Base-by-base conservation (phyloP, 2,888 invertebrate genomes). In the Eupithecia vulgata region DNA sequence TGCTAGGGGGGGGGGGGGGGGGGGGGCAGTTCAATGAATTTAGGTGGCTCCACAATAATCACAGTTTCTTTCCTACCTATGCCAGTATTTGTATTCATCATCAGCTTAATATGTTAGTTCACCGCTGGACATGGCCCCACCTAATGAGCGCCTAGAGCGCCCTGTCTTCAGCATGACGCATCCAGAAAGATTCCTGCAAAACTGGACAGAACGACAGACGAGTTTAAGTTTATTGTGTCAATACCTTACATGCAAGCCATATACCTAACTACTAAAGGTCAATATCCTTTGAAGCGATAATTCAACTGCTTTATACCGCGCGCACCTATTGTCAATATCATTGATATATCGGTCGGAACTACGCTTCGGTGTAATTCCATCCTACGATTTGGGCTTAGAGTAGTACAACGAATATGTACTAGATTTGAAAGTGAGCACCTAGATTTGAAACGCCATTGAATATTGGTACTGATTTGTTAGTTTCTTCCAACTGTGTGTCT, bases 261-360 rank as follows among this genome's bases (percentile, higher is more conserved):
- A 34, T 30, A 34, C 30, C 30, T 3, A 4, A 3, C 30, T 30
- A 30, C 5, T 34, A 42, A 15, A 34, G 61, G 61, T 61, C 59
- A 70, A 70, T 64, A 64, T 73, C 73, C 73, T 68, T 42, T 67
- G 64, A 35, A 69, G 57, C 61, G 37, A 68, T 74, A 74, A 74
- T 48, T 74, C 71, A 69, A 35, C 52, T 61, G 68, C 68, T 68
- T 70, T 71, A 71, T 74, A 48, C 68, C 57, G 35, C 37, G 52
- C 71, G 57, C 75, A 67, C 71, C 75, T 72, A 78, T 70, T 76
- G 78, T 78, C 78, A 79, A 79, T 78, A 79, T 70, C 74, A 78
- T 57, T 86, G 85, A 85, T 84, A 82, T 82, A 86, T 85, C 75
- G 84, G 61, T 74, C 77, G 80, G 79, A 81, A 81, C 78, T 74